Evolutionary conservation across 2,888 invertebrate species (phyloP).

Genomic region (Campoletis raptor): DNA sequence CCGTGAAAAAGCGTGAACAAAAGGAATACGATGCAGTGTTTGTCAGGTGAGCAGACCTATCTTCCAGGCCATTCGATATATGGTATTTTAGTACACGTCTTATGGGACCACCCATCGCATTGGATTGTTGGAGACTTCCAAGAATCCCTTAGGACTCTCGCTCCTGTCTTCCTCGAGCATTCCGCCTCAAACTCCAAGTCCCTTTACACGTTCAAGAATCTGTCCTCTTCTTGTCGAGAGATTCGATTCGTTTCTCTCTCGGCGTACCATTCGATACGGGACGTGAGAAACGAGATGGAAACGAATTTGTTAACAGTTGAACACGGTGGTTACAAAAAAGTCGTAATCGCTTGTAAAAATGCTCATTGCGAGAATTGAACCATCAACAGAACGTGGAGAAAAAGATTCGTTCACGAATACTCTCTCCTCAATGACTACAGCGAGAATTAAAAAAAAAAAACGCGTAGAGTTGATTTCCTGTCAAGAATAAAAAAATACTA

Average conservation of each 20-base stretch:
- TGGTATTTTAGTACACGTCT: conserved; percentile 46
- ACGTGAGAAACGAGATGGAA: not conserved
- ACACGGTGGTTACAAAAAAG: not conserved
- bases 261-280: conserved; percentile 14
- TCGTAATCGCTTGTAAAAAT: not conserved
- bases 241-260: conserved; percentile 43
- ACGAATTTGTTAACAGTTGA: not conserved
- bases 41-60: conserved; percentile 48
- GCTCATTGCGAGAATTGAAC: not conserved
- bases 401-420: not conserved
- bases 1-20: conserved; percentile 48
- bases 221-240: conserved; percentile 10
- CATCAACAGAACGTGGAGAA: too few relatives aligned
- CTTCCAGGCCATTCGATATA: conserved; percentile 28
- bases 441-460: not conserved
- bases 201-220: conserved; percentile 11
- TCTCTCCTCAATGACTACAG: not conserved
- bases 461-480: not conserved
- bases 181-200: conserved; percentile 38
- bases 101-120: conserved; percentile 77
- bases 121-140: conserved; percentile 75
- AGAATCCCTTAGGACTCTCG: conserved; percentile 74
- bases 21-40: conserved; percentile 25
- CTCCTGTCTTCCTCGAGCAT: conserved; percentile 28
- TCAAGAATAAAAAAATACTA: not conserved